Evolutionary conservation across 2,113 vertebrate species (phyloP).

Genomic region (Pangasianodon gigas): DNA sequence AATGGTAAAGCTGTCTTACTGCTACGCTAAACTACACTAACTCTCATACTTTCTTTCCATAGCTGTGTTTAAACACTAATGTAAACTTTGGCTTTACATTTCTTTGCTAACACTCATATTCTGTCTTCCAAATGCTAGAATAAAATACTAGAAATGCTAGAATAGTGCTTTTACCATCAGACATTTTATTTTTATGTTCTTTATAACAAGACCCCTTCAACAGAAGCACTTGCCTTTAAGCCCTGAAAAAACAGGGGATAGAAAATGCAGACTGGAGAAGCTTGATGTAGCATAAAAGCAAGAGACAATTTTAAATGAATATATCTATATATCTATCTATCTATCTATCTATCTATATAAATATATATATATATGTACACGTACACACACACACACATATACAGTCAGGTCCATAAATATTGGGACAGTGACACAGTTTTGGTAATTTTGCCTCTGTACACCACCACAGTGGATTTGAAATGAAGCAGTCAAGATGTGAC

Average conservation of each 20-base stretch:
- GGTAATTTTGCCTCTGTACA: no score
- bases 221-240: background rate
- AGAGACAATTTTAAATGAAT: no score
- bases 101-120: background rate
- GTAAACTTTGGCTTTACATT: constrained; percentile 16
- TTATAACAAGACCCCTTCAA: background rate
- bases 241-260: background rate
- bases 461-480: no score
- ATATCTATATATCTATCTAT: no score
- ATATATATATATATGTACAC: no score
- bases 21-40: background rate
- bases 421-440: no score
- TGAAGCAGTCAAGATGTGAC: no score
- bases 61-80: background rate
- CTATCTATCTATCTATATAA: no score
- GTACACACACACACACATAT: no score
- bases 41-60: background rate
- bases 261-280: background rate
- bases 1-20: constrained; percentile 81
- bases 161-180: background rate
- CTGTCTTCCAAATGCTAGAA: constrained; percentile 14
- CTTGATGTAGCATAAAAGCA: background rate
- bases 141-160: background rate
- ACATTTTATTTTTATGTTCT: background rate
- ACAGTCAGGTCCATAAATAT: no score